Evolutionary conservation across 2,888 invertebrate species (phyloP), one percentile per base, ranked within the genome.

Genomic region (Hololepta plana): DNA sequence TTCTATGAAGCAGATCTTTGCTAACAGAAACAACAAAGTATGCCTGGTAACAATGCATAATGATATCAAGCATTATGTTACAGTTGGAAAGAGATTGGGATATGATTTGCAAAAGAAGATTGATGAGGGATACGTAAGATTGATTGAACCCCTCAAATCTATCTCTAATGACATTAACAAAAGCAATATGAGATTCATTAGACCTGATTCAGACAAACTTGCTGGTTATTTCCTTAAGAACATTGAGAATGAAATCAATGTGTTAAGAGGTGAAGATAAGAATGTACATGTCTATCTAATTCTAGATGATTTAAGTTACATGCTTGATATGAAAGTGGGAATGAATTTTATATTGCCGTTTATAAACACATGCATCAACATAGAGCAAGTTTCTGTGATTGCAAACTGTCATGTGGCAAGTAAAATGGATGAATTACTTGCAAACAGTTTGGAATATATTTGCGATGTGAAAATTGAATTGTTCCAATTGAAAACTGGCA

Each of bases 301-400:
- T 24, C 53, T 80, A 29, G 81, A 81, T 46, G 79, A 80, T 43
- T 41, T 80, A 12, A 68, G 72, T 33, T 74, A 77, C 45, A 55
- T 81, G 14, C 60, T 72, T 42, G 72, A 76, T 49, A 52, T 79
- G 33, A 65, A 63, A 23, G 58, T 64, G 22, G 58, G 53, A 38
- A 40, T 67, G 1, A 55, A 45, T 35, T 57, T 66, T 38, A 55
- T 70, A 1, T 60, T 59, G 38, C 42, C 35, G 21, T 63, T 67
- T 46, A 56, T 58, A 38, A 61, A 57, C 36, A 55, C 51, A 62
- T 34, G 51, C 59, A 30, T 48, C 51, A 35, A 42, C 58, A 30
- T 43, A 52, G 10, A 48, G 37, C 37, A 51, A 42, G 30, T 68
- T 23, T 49, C 63, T 14, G 53, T 64, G 31, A 59, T 72, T 32